Percentiles rank a stretch among this genome's conserved stretches.
These are phyloP conservation scores for Plebejus anna DNA, from an alignment of 2,888 invertebrate species.

Conservation along the genomic window DNA sequence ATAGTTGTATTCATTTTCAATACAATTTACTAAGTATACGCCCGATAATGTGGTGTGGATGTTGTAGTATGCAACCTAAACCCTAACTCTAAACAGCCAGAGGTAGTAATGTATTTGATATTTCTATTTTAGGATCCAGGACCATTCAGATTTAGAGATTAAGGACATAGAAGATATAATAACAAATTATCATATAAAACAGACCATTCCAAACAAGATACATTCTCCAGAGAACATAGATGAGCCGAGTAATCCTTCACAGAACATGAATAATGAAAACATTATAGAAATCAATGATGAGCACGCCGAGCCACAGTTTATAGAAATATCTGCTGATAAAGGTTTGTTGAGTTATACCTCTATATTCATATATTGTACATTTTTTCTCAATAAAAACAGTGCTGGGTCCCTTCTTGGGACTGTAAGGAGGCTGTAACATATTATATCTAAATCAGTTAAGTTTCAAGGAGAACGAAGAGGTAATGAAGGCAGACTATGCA, in stretches of 20 bases:
- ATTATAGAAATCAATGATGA: slow-evolving; percentile 34
- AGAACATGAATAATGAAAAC: slow-evolving; percentile 9
- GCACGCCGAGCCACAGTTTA: slow-evolving; percentile 48
- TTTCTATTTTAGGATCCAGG: slow-evolving; percentile 24
- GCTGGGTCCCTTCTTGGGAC: not conserved
- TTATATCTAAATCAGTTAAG: not conserved
- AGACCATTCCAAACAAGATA: slow-evolving; percentile 36
- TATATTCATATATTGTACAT: not conserved
- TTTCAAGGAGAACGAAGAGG: too few species aligned
- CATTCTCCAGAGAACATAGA: not conserved
- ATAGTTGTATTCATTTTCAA: too few species aligned
- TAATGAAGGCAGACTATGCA: too few species aligned
- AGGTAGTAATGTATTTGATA: not conserved
- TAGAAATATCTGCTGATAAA: slow-evolving; percentile 56
- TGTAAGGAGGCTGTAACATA: not conserved
- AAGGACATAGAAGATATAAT: slow-evolving; percentile 65
- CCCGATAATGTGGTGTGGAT: too few species aligned
- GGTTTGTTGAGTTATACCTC: slow-evolving; percentile 41
- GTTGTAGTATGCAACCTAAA: too few species aligned
- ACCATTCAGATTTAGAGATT: slow-evolving; percentile 36
- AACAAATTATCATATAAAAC: slow-evolving; percentile 62
- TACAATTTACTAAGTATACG: too few species aligned
- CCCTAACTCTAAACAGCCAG: not conserved
- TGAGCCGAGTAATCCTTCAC: not conserved
- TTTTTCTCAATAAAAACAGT: not conserved